Base-by-base conservation (phyloP, 1,140 invertebrate genomes). In the Anoplophora glabripennis region DNA sequence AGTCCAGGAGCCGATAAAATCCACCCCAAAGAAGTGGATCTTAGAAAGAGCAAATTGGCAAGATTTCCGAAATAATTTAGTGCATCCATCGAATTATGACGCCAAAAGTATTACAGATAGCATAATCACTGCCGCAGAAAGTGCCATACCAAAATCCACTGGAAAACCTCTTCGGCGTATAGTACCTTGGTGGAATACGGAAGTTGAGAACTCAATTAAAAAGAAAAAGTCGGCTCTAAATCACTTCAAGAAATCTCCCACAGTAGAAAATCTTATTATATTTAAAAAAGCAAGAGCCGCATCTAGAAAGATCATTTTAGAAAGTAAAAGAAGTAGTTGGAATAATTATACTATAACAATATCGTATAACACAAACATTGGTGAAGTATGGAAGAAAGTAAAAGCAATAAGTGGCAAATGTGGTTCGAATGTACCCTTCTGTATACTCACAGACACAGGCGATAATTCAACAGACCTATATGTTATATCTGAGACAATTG, bases 171-270 rank as follows among this genome's bases (percentile, higher is more conserved):
- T 15, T 9, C 33, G 34, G 14, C 8, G n/a, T 12, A 12, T 10
- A 11, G 53, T 55, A n/a, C 53, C 40, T 8, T 55, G 53, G 53
- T 55, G 53, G 53, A 55, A 55, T 45, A 1, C 17, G 7, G 28
- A 45, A 1, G 40, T 34, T 33, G 18, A 28, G 7, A n/a, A 15
- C 5, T 28, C 48, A 35, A 36, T 52, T 3, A 7, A 7, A 5
- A 35, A 52, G 3, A 52, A 37, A 37, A 52, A 52, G 15, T 2
- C 11, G 5, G 48, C 48, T 7, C 14, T 52, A 7, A 52, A n/a
- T 3, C 10, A 2, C 5, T 52, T 52, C 15, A 36, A 37, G 15
- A 37, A 35, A 18, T 11, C 10, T 9, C 34, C 33, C 7, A 52
- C 48, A 1, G 1, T 10, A 7, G n/a, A 52, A 34, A 52, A 52